Conservation (phyloP, 2,888 invertebrate species). For the Brachycybe producta region DNA sequence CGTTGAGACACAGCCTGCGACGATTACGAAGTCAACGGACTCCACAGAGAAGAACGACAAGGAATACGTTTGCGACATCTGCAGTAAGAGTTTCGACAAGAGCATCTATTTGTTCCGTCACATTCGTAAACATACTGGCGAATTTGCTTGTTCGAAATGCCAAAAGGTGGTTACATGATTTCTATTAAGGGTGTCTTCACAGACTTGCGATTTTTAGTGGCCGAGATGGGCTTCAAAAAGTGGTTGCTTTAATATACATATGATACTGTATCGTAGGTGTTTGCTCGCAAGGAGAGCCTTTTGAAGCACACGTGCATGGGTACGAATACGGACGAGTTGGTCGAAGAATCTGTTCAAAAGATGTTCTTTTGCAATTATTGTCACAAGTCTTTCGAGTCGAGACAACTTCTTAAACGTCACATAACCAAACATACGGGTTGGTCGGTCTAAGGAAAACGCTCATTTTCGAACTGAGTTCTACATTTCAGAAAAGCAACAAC, state of each 20-base stretch:
- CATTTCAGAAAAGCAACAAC: too few species aligned
- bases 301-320: conserved; percentile 24
- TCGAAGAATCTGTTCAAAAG: conserved; percentile 26
- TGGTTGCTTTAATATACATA: too few species aligned
- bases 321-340: neutral
- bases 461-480: too few species aligned
- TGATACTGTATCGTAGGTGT: too few species aligned
- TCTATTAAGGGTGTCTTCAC: neutral
- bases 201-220: too few species aligned
- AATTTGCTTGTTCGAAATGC: conserved; percentile 39
- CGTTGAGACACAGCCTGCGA: neutral
- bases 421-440: conserved; percentile 36
- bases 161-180: conserved; percentile 23
- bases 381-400: conserved; percentile 35
- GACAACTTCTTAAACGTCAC: conserved; percentile 40
- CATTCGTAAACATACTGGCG: conserved; percentile 41
- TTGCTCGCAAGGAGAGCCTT: conserved; percentile 38
- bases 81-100: conserved; percentile 32
- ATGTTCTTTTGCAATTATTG: conserved; percentile 30
- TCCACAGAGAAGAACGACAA: neutral
- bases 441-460: too few species aligned
- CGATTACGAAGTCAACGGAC: neutral
- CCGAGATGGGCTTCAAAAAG: too few species aligned
- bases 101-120: conserved; percentile 39
- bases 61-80: conserved; percentile 32